Percentiles rank a stretch among this genome's conserved stretches.
Evolutionary conservation across 2,797 vertebrate genomes (phyloP).

Genomic region (Rhyacichthys aspro): DNA sequence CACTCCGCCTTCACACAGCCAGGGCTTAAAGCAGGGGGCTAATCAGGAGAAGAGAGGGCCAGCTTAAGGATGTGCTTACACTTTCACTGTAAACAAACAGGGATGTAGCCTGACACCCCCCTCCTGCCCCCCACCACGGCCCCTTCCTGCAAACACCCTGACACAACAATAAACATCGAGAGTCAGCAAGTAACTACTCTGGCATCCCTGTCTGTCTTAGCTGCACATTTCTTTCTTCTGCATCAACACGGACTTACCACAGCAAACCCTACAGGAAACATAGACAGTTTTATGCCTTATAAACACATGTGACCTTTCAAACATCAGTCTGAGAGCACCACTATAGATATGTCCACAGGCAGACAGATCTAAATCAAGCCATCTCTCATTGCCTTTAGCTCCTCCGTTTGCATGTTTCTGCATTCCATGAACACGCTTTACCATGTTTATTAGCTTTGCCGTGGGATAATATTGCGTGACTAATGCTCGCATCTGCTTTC

Average conservation of each 20-base stretch:
- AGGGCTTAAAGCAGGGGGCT: slow-evolving; percentile 35
- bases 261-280: no score
- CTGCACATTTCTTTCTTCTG: no score
- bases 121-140: background rate
- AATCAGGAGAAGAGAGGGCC: slow-evolving; percentile 22
- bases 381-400: slow-evolving; percentile 1
- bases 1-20: slow-evolving; percentile 16
- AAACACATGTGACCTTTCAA: background rate
- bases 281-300: background rate
- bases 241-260: no score
- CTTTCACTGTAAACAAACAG: slow-evolving; percentile 45
- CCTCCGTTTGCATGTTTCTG: slow-evolving; percentile 8
- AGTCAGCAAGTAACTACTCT: slow-evolving; percentile 5
- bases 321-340: background rate
- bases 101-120: slow-evolving; percentile 31
- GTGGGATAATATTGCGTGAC: slow-evolving; percentile 26
- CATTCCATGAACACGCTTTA: slow-evolving; percentile 4
- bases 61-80: slow-evolving; percentile 38
- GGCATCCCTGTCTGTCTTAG: no score
- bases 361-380: background rate
- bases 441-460: slow-evolving; percentile 13
- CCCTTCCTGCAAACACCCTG: background rate
- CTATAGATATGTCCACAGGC: background rate
- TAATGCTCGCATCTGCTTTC: slow-evolving; percentile 52
- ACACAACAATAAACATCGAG: background rate